Conservation (phyloP, 2,113 vertebrate species). For the Oreochromis niloticus region DNA sequence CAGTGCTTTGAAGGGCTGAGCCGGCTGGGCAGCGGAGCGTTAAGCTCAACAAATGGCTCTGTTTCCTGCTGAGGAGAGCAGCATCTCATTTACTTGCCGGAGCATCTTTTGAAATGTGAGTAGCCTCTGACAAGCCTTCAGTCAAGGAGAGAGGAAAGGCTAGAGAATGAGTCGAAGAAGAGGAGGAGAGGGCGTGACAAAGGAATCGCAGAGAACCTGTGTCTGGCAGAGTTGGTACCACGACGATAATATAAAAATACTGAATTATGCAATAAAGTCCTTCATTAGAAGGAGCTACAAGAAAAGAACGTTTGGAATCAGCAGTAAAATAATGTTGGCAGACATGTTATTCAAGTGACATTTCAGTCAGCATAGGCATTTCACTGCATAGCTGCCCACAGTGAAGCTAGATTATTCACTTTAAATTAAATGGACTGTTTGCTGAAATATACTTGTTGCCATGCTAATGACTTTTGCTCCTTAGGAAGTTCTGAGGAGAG, state of each 20-base stretch:
- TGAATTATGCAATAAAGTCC: neutral
- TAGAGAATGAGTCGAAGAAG: neutral
- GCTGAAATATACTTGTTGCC: neutral
- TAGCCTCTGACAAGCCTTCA: constrained; percentile 40
- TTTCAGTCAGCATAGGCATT: neutral
- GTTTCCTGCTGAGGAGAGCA: constrained; percentile 56
- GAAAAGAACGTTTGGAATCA: neutral
- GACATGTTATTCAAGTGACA: neutral
- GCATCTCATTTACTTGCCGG: constrained; percentile 59
- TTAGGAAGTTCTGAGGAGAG: neutral
- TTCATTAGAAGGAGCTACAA: neutral
- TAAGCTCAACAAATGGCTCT: constrained; percentile 64
- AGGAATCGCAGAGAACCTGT: neutral
- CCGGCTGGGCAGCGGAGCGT: constrained; percentile 44
- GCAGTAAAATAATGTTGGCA: neutral
- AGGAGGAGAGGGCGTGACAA: neutral
- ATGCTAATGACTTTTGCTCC: neutral
- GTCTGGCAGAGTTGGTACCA: neutral
- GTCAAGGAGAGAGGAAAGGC: constrained; percentile 4
- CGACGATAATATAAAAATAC: neutral
- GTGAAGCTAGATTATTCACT: neutral
- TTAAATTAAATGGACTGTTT: neutral
- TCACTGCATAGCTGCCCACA: neutral
- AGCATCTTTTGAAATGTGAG: constrained; percentile 62
- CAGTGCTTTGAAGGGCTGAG: constrained; percentile 45